Evolutionary conservation across 2,797 vertebrate species (phyloP).

Genomic region (Muraenolepis orangiensis): DNA sequence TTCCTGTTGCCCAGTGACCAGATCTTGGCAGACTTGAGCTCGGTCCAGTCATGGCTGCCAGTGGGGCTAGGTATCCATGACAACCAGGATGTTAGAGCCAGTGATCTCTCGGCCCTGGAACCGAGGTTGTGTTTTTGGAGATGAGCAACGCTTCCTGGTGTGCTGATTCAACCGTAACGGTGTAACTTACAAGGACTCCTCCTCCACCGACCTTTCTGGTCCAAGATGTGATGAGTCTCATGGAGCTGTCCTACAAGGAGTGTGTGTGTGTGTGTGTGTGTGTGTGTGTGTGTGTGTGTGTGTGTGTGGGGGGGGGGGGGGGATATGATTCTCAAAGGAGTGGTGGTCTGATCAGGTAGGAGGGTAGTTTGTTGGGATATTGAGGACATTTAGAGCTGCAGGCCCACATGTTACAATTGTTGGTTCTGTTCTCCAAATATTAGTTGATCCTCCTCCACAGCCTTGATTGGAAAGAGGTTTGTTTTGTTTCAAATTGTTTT

Average conservation of each 20-base stretch:
- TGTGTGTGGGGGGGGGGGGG: no score
- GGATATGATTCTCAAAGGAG: not conserved
- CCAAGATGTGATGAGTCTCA: not conserved
- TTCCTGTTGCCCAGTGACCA: not conserved
- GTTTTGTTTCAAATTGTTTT: not conserved
- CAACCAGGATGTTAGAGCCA: not conserved
- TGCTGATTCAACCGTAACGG: not conserved
- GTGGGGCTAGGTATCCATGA: not conserved
- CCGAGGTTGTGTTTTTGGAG: not conserved
- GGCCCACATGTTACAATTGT: not conserved
- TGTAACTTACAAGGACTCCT: not conserved
- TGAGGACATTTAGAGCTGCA: not conserved
- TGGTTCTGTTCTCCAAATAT: not conserved
- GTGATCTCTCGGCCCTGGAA: not conserved
- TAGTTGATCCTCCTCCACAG: not conserved
- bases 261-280: not conserved
- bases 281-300: conserved; percentile 1
- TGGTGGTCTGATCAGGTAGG: not conserved
- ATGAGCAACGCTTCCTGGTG: not conserved
- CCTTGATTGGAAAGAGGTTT: not conserved
- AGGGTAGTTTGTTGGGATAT: not conserved
- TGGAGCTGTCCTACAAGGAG: not conserved
- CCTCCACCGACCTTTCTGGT: not conserved
- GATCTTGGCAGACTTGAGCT: not conserved
- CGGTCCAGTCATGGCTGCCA: not conserved